Evolutionary conservation across 1,140 invertebrate genomes (phyloP).

Genomic region (Lepidurus apus): DNA sequence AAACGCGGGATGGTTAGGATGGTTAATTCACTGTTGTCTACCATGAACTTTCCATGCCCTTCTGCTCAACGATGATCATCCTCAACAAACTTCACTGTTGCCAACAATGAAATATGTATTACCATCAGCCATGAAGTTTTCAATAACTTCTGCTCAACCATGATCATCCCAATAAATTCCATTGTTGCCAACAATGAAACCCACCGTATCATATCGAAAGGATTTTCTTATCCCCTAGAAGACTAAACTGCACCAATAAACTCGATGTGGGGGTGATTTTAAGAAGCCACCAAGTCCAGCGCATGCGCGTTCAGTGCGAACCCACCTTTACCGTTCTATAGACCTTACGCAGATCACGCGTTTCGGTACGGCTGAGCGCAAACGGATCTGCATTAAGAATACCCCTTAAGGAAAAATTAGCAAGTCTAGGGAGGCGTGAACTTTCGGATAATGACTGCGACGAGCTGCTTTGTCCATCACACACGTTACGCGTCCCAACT

Average conservation of each 20-base stretch:
- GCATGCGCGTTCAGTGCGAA: neutral
- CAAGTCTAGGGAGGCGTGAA: constrained; percentile 20
- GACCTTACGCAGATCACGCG: constrained; percentile 4
- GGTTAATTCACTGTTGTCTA: no score
- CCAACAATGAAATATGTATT: neutral
- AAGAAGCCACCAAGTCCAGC: no score
- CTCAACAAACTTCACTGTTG: neutral
- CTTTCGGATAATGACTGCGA: constrained; percentile 15
- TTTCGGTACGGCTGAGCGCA: neutral
- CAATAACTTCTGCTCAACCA: no score
- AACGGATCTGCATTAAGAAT: neutral
- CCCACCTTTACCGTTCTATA: neutral
- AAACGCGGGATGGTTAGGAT: no score
- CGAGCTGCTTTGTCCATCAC: constrained; percentile 20
- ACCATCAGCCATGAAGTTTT: no score
- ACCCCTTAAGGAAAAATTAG: neutral
- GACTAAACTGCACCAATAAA: no score
- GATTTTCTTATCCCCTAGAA: no score
- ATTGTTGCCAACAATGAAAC: neutral
- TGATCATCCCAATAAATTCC: neutral
- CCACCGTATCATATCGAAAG: no score
- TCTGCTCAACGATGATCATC: no score
- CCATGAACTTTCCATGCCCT: no score
- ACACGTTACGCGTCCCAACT: neutral
- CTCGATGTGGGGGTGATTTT: no score